A percentile compares a stretch with the other conserved stretches of the same genome.
Conservation (phyloP, 2,888 invertebrate species). For the Nasonovia ribisnigri region DNA sequence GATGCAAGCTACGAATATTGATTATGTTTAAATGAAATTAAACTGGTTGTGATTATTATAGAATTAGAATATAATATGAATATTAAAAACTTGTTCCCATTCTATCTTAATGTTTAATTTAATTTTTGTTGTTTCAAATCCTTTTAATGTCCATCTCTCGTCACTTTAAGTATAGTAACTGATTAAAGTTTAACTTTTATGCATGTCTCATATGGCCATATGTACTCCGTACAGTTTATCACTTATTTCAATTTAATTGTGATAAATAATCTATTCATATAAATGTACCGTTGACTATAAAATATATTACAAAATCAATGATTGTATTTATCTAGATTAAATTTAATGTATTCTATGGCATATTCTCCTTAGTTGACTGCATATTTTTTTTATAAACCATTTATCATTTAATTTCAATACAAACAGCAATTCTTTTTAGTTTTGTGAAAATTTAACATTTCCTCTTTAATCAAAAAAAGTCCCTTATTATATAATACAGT, state of each 20-base stretch:
- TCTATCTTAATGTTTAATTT: conserved; percentile 1
- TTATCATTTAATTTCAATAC: neutral
- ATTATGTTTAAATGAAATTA: conserved; percentile 26
- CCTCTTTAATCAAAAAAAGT: neutral
- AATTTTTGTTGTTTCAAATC: neutral
- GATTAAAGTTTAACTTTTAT: neutral
- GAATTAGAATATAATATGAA: conserved; percentile 48
- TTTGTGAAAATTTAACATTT: neutral
- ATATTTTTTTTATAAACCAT: neutral
- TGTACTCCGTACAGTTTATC: no score
- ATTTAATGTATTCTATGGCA: neutral
- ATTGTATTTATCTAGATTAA: neutral
- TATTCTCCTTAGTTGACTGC: neutral
- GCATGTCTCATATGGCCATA: no score
- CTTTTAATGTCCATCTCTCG: neutral
- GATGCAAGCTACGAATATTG: neutral
- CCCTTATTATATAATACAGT: neutral
- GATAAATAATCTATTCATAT: neutral
- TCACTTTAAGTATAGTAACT: neutral
- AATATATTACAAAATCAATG: no score
- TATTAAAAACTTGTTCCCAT: conserved; percentile 35
- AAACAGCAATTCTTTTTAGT: neutral
- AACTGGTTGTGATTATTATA: conserved; percentile 60
- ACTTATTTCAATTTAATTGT: neutral
- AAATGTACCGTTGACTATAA: no score